Base-by-base conservation (phyloP, 2,797 vertebrate genomes). In the Ispidina lecontei region DNA sequence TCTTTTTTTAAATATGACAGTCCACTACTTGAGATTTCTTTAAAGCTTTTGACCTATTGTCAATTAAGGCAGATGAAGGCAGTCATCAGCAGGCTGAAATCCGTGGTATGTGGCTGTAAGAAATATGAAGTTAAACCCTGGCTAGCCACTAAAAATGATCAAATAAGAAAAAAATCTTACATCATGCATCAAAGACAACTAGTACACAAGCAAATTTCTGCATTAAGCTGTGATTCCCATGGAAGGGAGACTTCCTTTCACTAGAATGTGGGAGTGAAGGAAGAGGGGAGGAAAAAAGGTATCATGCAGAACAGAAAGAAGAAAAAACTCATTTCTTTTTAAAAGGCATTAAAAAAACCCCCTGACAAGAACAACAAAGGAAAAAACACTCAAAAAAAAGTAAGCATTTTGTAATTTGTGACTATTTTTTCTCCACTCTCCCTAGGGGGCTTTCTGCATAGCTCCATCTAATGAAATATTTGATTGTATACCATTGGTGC, bases 121-220 rank as follows among this genome's bases (percentile, higher is more conserved):
- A 17, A 83, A 92, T 22, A 39, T 14, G 43, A 14, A 84, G 47
- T 73, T 75, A 93, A 86, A 76, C 60, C 49, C 58, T 79, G 33
- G 26, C 29, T 84, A 73, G 35, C 60, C 71, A 78, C 33, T 88
- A 82, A 70, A 86, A 58, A 44, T 16, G 4, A 90, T 76, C 37
- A 60, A 90, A 58, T 49, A 67, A 68, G 65, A 94, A 51, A 90
- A 93, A 90, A 84, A 73, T 54, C 59, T 77, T 70, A 44, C n/a
- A 73, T 76, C 49, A 71, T 16, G 11, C 12, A 55, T 86, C 44
- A 93, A 89, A 81, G 51, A 73, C 85, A 87, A 76, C 17, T 28
- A 84, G 35, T 37, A 75, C 63, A 89, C 18, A 72, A 68, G 49
- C 63, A 84, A 22, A 31, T 72, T 77, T 75, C 67, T 81, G 84